Percentiles rank a stretch among this genome's conserved stretches.
Evolutionary conservation across 2,888 invertebrate species (phyloP).

Genomic region (Scaptomyza reducta): DNA sequence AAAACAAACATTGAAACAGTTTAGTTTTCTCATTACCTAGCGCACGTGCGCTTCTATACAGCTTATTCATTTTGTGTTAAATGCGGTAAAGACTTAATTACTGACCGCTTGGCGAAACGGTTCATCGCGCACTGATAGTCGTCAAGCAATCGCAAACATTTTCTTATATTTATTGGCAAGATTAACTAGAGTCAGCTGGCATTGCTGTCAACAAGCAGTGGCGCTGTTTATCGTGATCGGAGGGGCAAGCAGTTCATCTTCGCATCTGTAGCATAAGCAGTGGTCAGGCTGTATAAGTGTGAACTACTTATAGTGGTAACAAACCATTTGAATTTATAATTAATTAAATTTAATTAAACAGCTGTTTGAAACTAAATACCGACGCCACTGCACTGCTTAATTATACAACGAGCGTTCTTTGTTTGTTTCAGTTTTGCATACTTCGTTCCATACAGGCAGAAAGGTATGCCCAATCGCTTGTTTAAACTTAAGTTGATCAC

Average conservation of each 20-base stretch:
- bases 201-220: constrained; percentile 20
- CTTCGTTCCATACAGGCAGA: neutral
- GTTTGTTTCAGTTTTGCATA: constrained; percentile 29
- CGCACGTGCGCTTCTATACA: constrained; percentile 36
- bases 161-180: constrained; percentile 50
- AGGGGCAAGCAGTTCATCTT: constrained; percentile 2
- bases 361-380: neutral
- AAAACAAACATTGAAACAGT: neutral
- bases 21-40: constrained; percentile 46
- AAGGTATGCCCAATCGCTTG: neutral
- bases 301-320: neutral
- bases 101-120: constrained; percentile 21
- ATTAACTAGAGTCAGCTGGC: constrained; percentile 3
- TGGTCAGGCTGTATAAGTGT: neutral
- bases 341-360: neutral
- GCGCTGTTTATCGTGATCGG: neutral
- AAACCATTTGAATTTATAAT: neutral
- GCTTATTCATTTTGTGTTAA: constrained; percentile 48
- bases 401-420: constrained; percentile 12
- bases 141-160: constrained; percentile 17
- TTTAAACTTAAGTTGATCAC: neutral
- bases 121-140: constrained; percentile 35
- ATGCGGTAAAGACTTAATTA: constrained; percentile 11
- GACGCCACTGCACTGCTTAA: constrained; percentile 21
- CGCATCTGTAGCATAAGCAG: neutral